Percentiles rank a stretch among this genome's conserved stretches.
phyloP scores from a whole-genome alignment of 1,140 invertebrate species.

The Ceratosolen solmsi region DNA sequence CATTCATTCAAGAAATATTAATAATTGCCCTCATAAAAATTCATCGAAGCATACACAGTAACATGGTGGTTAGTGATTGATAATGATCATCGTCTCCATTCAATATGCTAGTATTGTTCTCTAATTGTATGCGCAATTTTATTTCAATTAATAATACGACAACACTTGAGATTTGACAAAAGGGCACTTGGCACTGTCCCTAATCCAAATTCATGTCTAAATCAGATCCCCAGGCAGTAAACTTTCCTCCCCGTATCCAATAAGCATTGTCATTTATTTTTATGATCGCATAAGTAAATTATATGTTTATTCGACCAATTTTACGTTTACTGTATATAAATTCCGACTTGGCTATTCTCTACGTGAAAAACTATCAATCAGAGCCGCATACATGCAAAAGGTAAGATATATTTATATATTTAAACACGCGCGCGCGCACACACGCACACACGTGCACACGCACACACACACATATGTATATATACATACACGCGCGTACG shows the following conservation, averaged over 20 bases:
- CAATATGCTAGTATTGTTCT: neutral
- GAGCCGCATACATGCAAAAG: neutral
- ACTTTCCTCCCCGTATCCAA: neutral
- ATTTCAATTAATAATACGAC: neutral
- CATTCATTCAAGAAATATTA: neutral
- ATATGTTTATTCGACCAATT: slow-evolving; percentile 39
- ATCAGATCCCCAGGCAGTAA: slow-evolving; percentile 9
- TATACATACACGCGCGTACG: neutral
- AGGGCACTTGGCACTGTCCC: neutral
- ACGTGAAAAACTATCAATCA: neutral
- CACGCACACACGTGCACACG: no score
- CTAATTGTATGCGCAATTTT: neutral
- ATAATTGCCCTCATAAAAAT: neutral
- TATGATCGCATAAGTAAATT: slow-evolving; percentile 21
- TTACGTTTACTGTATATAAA: neutral
- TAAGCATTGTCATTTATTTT: slow-evolving; percentile 29
- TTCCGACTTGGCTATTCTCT: neutral
- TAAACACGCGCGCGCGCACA: no score
- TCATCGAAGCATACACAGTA: neutral
- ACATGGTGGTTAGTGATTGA: neutral
- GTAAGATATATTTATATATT: no score
- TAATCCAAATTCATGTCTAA: slow-evolving; percentile 24
- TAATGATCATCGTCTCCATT: neutral
- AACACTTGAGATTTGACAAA: neutral
- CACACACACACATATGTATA: no score